Evolutionary conservation across 2,113 vertebrate genomes (phyloP), one percentile per base, ranked within the genome.

Genomic region (Daphoenositta chrysoptera): DNA sequence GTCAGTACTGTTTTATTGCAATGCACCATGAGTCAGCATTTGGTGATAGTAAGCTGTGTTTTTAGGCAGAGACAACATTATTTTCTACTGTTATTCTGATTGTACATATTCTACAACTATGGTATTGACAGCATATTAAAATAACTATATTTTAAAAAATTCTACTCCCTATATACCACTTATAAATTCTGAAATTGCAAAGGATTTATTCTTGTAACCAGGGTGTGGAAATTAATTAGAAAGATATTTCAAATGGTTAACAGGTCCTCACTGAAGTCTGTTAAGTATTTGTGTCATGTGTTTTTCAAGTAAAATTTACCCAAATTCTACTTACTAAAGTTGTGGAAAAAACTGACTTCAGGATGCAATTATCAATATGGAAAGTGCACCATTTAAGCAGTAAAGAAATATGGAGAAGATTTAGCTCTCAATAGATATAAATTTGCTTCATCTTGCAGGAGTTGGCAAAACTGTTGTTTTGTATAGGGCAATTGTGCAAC

Each of bases 1-100:
- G 42, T 85, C 87, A 82, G 19, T 83, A 93, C 72, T 33, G 7
- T 80, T 96, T 72, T 50, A 92, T 87, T 96, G 95, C 85, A 94
- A 88, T 54, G 21, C 14, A 68, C 23, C 31, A 22, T 15, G 2
- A 40, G 30, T 73, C 56, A 70, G 12, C 40, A 57, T 85, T 65
- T 70, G 11, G 54, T 68, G 69, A 58, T 60, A 40, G 13, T 45
- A 71, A 66, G 23, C 14, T 85, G 15, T 35, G 19, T 57, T 87
- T 88, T 42, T 40, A 61, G 83, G 50, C 61, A 64, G n/a, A 60
- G 42, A 68, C 13, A 61, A 21, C 26, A 60, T 95, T 97, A 60
- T 96, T 96, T 96, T 95, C 68, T 85, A 17, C 58, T 92, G 60
- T 44, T 91, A 53, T 28, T 93, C 81, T 47, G 71, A 31, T 71